A percentile compares a stretch with the other conserved stretches of the same genome.
phyloP scores from a whole-genome alignment of 2,888 invertebrate species.

The Lumbricus terrestris region DNA sequence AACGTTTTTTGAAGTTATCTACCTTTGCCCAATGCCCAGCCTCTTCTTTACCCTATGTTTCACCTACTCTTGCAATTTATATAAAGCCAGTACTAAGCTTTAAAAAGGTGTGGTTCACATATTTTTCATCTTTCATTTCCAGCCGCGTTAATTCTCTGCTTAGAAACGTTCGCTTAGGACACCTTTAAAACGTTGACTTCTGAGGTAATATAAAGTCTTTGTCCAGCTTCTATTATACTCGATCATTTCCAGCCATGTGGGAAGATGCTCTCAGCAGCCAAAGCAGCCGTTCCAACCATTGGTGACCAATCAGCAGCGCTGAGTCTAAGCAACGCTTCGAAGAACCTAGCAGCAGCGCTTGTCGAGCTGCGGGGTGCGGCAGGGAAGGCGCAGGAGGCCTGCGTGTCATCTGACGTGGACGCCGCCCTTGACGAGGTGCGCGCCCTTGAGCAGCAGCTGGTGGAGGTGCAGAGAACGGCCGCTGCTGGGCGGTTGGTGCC shows the following conservation, averaged over 20 bases:
- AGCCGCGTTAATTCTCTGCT: too few species aligned
- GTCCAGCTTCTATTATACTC: too few species aligned
- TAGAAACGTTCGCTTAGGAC: too few species aligned
- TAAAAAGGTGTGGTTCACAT: too few species aligned
- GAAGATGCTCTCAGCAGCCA: slow-evolving; percentile 74
- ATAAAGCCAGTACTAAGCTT: too few species aligned
- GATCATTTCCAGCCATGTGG: slow-evolving; percentile 56
- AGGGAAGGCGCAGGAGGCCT: slow-evolving; percentile 57
- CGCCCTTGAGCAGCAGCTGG: slow-evolving; percentile 77
- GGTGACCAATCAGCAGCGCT: slow-evolving; percentile 74
- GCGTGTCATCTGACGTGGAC: slow-evolving; percentile 74
- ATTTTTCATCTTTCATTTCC: too few species aligned
- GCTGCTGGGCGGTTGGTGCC: slow-evolving; percentile 73
- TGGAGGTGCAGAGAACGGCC: slow-evolving; percentile 77
- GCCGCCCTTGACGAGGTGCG: slow-evolving; percentile 77
- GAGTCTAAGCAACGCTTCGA: slow-evolving; percentile 72
- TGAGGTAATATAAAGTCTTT: too few species aligned
- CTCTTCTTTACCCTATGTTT: too few species aligned
- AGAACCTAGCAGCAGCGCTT: slow-evolving; percentile 65
- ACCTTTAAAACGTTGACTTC: too few species aligned
- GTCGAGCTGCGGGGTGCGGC: slow-evolving; percentile 68
- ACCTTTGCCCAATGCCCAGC: too few species aligned
- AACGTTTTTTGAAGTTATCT: too few species aligned
- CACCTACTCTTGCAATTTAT: too few species aligned
- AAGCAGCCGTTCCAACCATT: slow-evolving; percentile 80